Evolutionary conservation across 2,113 vertebrate genomes (phyloP), one percentile per base, ranked within the genome.

Genomic region (Tachycineta bicolor): DNA sequence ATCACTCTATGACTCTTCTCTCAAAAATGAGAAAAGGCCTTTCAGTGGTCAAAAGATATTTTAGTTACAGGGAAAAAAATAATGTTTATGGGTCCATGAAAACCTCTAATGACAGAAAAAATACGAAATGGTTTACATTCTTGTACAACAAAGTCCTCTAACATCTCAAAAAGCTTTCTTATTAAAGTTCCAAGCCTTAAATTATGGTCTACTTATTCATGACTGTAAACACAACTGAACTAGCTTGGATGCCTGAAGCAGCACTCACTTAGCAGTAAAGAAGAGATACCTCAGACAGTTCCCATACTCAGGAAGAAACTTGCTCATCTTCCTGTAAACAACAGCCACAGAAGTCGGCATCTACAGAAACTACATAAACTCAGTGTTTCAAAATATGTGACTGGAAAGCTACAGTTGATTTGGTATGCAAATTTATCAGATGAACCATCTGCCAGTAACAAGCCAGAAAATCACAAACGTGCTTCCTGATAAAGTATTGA

Each of bases 171-270:
- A 60, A 64, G 3, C 16, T 83, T 92, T 76, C 77, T 75, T 43
- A 74, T 6, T 86, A 19, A 92, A 79, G n/a, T 78, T 31, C 11
- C 64, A 88, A 87, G 37, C 56, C n/a, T 68, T 71, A 90, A 73
- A 86, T 80, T 74, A 67, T 46, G 71, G 60, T 56, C 28, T 83
- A 26, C 25, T 63, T 83, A 76, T 83, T 93, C 2, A 1, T 21
- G 16, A 92, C 33, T 77, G 64, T 56, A 91, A 96, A 70, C 34
- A 77, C 16, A 84, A 60, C 23, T 65, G 49, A 59, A 67, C 14
- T n/a, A 64, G 44, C 23, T 46, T 60, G n/a, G 21, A 75, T 52
- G 52, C 28, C 65, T 88, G 73, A 89, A 80, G 71, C 60, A 81
- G 43, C 34, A 31, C 11, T 52, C 2, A 0, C 9, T 33, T 4